phyloP scores from a whole-genome alignment of 2,113 vertebrate species.

The Oreotragus oreotragus region DNA sequence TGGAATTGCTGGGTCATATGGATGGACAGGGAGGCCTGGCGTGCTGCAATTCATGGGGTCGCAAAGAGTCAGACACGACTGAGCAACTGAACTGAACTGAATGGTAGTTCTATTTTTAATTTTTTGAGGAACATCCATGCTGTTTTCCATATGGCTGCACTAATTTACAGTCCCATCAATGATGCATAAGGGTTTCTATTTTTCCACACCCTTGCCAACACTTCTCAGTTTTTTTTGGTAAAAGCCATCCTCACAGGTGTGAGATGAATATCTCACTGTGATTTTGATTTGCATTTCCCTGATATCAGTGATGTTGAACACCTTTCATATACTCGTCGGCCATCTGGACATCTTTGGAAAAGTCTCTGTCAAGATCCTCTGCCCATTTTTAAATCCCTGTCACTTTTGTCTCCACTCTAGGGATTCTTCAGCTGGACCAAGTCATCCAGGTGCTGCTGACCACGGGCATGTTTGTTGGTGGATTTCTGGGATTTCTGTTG shows the following conservation, averaged over 20 bases:
- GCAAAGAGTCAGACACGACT: too few species aligned
- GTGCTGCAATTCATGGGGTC: too few species aligned
- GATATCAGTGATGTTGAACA: background rate
- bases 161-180: background rate
- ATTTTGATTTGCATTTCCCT: background rate
- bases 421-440: slow-evolving; percentile 90
- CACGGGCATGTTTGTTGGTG: slow-evolving; percentile 97
- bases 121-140: background rate
- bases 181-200: background rate
- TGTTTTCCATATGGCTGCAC: background rate
- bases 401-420: slow-evolving; percentile 75
- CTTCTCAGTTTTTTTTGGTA: background rate
- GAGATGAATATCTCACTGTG: background rate
- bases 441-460: slow-evolving; percentile 94
- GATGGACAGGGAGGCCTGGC: too few species aligned
- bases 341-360: background rate
- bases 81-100: too few species aligned
- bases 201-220: background rate
- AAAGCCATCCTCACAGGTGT: background rate
- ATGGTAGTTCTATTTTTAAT: background rate
- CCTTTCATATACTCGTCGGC: background rate
- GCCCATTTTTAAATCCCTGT: background rate
- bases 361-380: background rate
- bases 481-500: slow-evolving; percentile 91
- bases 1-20: background rate